Conservation (phyloP, 2,113 vertebrate species). For the Thamnophis sirtalis region DNA sequence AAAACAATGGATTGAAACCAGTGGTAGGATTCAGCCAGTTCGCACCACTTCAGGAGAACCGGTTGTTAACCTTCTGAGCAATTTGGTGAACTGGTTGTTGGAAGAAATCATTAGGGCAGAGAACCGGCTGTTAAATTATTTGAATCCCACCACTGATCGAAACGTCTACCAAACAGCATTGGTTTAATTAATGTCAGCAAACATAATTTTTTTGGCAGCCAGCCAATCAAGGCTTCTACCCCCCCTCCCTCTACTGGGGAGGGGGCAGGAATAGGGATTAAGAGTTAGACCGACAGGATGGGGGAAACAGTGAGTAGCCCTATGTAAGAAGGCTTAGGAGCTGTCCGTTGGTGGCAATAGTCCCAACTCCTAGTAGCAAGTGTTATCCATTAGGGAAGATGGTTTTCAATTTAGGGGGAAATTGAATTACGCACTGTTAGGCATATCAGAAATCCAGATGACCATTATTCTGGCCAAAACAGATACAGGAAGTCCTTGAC, state of each 20-base stretch:
- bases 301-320: not conserved
- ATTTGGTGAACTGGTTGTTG: too few species aligned
- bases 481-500: not conserved
- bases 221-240: not conserved
- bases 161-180: not conserved
- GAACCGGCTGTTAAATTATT: too few species aligned
- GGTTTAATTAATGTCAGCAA: not conserved
- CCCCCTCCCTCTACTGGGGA: not conserved
- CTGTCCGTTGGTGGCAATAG: not conserved
- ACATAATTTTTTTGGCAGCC: not conserved
- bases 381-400: not conserved
- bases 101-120: too few species aligned
- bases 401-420: not conserved
- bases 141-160: too few species aligned
- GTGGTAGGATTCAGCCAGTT: too few species aligned
- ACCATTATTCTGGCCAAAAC: not conserved
- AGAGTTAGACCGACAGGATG: not conserved
- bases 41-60: too few species aligned
- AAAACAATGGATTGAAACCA: not conserved
- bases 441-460: not conserved
- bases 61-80: too few species aligned
- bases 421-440: not conserved
- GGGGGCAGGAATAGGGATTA: too few species aligned
- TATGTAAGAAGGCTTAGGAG: not conserved
- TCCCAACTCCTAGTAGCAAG: not conserved